Conservation (phyloP, 2,888 invertebrate genomes). For the Invenusta paracnida region DNA sequence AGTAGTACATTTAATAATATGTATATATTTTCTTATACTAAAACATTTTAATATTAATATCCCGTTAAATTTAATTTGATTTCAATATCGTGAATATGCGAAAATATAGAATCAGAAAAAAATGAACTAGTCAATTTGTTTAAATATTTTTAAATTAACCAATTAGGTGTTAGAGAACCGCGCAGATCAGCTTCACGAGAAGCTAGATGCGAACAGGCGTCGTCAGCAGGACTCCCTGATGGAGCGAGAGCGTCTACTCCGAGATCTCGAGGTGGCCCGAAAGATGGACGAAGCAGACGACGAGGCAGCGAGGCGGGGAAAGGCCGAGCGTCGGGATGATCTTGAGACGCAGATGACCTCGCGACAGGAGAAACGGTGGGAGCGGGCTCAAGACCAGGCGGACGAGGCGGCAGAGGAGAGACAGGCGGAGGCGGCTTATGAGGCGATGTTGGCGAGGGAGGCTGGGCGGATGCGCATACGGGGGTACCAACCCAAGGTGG, state of each 20-base stretch:
- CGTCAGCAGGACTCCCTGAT: slow-evolving; percentile 56
- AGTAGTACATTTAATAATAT: too few relatives aligned
- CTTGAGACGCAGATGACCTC: slow-evolving; percentile 53
- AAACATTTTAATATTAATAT: too few relatives aligned
- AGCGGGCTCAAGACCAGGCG: not conserved
- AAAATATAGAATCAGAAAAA: too few relatives aligned
- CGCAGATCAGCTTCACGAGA: slow-evolving; percentile 53
- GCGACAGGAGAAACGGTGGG: not conserved
- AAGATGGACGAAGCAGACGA: slow-evolving; percentile 54
- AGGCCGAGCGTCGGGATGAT: slow-evolving; percentile 50
- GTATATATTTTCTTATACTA: too few relatives aligned
- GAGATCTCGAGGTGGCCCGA: slow-evolving; percentile 57
- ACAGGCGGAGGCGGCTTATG: slow-evolving; percentile 52
- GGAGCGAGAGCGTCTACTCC: slow-evolving; percentile 54
- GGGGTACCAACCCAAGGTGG: slow-evolving; percentile 6
- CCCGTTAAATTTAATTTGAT: too few relatives aligned
- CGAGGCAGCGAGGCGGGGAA: slow-evolving; percentile 50
- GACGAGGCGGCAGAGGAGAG: slow-evolving; percentile 50
- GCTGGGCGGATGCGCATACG: slow-evolving; percentile 50
- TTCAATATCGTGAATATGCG: too few relatives aligned
- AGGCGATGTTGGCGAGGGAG: slow-evolving; percentile 53
- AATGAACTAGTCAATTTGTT: too few relatives aligned
- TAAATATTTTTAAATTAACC: too few relatives aligned
- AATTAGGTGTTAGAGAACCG: slow-evolving; percentile 55
- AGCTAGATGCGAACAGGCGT: slow-evolving; percentile 52